phyloP scores from a whole-genome alignment of 1,140 invertebrate species.

The Maniola jurtina region DNA sequence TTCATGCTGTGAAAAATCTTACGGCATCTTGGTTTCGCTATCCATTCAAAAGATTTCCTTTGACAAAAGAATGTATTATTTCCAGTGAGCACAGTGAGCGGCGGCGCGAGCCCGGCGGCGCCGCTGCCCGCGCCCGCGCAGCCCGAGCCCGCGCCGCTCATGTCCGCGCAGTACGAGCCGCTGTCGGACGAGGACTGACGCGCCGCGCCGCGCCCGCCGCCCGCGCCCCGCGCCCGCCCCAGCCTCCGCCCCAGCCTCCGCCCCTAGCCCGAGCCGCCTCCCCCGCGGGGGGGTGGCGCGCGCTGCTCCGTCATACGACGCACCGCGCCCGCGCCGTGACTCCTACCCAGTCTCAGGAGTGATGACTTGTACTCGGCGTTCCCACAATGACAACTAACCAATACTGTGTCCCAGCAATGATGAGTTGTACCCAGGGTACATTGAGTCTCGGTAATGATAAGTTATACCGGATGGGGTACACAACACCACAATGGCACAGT shows the following conservation, averaged over 20 bases:
- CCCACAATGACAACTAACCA: no score
- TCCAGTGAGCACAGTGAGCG: constrained; percentile 11
- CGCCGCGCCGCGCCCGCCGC: constrained; percentile 37
- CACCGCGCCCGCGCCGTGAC: constrained; percentile 7
- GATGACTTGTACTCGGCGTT: neutral
- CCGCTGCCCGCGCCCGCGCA: constrained; percentile 65
- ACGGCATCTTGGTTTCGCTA: no score
- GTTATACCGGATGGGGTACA: no score
- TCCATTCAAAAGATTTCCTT: no score
- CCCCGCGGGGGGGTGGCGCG: constrained; percentile 12
- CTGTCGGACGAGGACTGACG: constrained; percentile 91
- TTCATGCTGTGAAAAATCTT: no score
- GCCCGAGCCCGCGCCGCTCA: constrained; percentile 87
- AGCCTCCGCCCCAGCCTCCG: constrained; percentile 77
- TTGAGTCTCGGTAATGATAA: no score
- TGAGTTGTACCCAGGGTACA: no score
- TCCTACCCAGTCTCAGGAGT: neutral
- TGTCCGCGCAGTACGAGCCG: constrained; percentile 92
- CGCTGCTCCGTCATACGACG: constrained; percentile 17
- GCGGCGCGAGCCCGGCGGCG: constrained; percentile 30
- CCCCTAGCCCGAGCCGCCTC: constrained; percentile 79
- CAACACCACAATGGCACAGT: no score
- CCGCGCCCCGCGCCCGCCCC: constrained; percentile 72
- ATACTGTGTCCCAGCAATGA: no score
- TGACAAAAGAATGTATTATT: neutral